Conservation (phyloP, 2,888 invertebrate genomes). For the Crematogaster levior region DNA sequence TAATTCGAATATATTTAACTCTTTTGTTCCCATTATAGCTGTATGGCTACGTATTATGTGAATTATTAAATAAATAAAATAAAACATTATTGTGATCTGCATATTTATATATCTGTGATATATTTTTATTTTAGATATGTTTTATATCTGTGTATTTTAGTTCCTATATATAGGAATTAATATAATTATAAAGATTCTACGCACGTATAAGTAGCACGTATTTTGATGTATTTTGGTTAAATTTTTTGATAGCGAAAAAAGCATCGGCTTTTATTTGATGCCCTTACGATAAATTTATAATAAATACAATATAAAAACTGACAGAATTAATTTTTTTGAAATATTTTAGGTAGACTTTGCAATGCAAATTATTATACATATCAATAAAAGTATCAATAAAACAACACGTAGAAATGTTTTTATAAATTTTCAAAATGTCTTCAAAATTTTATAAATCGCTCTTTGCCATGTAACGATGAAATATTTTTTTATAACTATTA, state of each 20-base stretch:
- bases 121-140: no score
- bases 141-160: no score
- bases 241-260: background rate
- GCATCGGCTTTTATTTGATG: background rate
- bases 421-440: no score
- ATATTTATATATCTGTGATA: background rate
- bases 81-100: background rate
- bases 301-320: background rate
- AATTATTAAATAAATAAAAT: background rate
- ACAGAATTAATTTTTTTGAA: background rate
- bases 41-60: background rate
- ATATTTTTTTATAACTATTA: background rate
- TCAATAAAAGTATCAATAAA: background rate
- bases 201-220: background rate
- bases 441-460: background rate
- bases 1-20: slow-evolving; percentile 5
- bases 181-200: background rate
- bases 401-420: background rate
- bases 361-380: background rate
- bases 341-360: background rate
- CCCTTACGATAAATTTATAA: background rate
- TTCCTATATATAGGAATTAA: no score
- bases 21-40: background rate
- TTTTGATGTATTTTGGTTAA: background rate
- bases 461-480: background rate